phyloP scores from a whole-genome alignment of 2,113 vertebrate genomes.

The Hirundichthys speculiger region DNA sequence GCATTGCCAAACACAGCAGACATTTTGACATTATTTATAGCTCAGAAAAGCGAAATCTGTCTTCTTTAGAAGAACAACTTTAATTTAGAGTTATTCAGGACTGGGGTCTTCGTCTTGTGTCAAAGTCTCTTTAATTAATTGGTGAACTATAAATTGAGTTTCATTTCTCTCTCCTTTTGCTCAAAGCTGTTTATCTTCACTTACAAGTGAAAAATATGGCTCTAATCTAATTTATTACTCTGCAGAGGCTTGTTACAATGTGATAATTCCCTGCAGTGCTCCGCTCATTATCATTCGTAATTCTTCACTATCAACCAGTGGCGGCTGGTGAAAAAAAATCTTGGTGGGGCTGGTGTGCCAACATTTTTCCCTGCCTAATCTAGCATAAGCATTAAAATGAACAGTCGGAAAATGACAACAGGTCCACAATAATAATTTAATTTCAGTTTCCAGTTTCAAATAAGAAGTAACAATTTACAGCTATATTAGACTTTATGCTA shows the following conservation, averaged over 20 bases:
- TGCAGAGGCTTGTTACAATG: conserved; percentile 16
- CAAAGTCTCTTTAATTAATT: background rate
- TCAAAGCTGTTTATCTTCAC: conserved; percentile 22
- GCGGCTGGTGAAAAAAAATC: no score
- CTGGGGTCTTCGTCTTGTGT: background rate
- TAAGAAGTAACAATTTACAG: no score
- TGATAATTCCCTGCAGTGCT: conserved; percentile 38
- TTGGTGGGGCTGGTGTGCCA: no score
- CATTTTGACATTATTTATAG: background rate
- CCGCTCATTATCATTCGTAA: conserved; percentile 42
- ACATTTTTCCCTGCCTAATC: no score
- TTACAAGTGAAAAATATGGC: conserved; percentile 30
- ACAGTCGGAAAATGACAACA: no score
- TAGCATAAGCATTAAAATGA: no score
- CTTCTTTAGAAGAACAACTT: background rate
- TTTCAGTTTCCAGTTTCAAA: no score
- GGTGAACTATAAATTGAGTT: background rate
- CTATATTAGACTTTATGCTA: no score
- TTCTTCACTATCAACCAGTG: no score
- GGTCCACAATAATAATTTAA: no score
- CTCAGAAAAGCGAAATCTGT: background rate
- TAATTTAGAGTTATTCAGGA: background rate
- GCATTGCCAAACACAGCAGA: no score
- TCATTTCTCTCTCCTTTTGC: background rate
- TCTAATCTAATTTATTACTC: conserved; percentile 53